Base-by-base conservation (phyloP, 2,888 invertebrate species). In the Eudemis profundana region DNA sequence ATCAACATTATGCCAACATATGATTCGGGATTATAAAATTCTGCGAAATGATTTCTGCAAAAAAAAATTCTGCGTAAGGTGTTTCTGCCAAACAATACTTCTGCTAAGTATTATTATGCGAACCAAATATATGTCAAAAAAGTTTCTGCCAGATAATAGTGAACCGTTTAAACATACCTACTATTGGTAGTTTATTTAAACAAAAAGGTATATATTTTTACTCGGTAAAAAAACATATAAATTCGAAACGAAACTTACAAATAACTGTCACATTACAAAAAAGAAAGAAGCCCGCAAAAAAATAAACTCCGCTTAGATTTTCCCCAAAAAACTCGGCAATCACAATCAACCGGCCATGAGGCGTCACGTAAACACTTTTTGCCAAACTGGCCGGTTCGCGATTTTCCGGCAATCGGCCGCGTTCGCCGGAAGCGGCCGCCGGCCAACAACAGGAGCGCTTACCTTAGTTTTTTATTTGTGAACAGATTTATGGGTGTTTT, bases 391-490 rank as follows among this genome's bases (percentile, higher is more conserved):
- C 80, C 85, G 81, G 88, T 86, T 82, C 83, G 81, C 78, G 77
- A 86, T 89, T 89, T 88, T 81, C 87, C 89, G 87, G 85, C 90
- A 88, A 91, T 89, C 83, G 88, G 81, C 78, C 76, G 75, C 78
- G 81, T 89, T 89, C 90, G 87, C 79, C 88, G 90, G 90, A 89
- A 85, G 83, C 83, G 85, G 82, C 80, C 79, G 76, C 53, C 84
- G 83, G 83, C 80, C 87, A 83, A 88, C 90, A 89, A 87, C 90
- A 87, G 90, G 88, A 87, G 85, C 89, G 90, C 91, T 90, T 90
- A 92, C 91, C 91, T 91, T 89, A 81, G 85, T 91, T 90, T 89
- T 92, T 91, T 92, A 90, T 90, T 91, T 91, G 89, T 90, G 77
- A 77, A 68, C 75, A 70, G 83, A 92, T 91, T 90, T 92, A 92